A percentile compares a stretch with the other conserved stretches of the same genome.
Evolutionary conservation across 2,113 vertebrate species (phyloP).

Genomic region (Onychorhynchus coronatus): DNA sequence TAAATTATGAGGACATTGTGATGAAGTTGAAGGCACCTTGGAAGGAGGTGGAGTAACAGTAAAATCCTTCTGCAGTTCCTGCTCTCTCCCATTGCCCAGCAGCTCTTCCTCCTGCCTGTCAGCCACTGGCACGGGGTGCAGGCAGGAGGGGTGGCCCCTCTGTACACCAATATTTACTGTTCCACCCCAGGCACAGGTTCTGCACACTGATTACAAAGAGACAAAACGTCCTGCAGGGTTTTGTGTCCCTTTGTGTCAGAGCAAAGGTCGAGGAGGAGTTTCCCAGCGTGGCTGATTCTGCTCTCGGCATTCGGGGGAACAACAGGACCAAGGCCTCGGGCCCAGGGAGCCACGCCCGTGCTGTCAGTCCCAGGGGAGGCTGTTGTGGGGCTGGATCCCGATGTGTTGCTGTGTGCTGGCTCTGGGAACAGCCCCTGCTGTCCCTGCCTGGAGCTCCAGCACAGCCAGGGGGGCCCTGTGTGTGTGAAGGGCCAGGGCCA

Average conservation of each 20-base stretch:
- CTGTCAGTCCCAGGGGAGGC: background rate
- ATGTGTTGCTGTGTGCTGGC: background rate
- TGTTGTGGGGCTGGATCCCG: background rate
- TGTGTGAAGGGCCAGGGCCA: background rate
- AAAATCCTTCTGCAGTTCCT: background rate
- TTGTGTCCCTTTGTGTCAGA: background rate
- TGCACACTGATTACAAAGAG: background rate
- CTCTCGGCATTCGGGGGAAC: background rate
- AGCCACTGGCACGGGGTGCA: background rate
- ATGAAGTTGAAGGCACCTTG: conserved; percentile 57
- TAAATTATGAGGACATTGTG: background rate
- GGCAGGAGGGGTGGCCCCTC: background rate
- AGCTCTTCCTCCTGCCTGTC: background rate
- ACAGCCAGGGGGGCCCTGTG: background rate
- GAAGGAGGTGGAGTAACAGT: background rate
- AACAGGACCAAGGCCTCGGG: background rate
- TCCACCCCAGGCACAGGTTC: background rate
- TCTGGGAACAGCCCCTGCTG: background rate
- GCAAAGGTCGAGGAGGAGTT: background rate
- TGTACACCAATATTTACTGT: background rate
- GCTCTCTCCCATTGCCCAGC: background rate
- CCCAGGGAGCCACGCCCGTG: background rate
- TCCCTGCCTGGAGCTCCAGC: background rate
- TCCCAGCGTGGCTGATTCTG: background rate
- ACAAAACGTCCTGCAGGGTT: background rate